Conservation (phyloP, 1,140 invertebrate species). For the Glossosoma conforme region DNA sequence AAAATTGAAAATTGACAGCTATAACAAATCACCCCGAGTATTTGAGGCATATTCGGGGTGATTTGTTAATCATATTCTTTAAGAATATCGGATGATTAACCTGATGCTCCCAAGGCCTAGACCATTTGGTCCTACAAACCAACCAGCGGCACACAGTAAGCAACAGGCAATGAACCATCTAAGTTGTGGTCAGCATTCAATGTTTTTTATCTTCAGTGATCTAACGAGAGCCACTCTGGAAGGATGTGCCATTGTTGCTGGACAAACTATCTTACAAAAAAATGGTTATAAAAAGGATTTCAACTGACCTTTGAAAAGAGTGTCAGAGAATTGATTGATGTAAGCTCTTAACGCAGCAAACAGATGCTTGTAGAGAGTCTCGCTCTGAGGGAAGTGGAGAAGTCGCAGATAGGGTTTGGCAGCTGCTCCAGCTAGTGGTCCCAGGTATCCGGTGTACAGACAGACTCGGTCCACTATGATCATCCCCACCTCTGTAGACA, state of each 20-base stretch:
- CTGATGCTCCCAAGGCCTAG: no score
- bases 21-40: no score
- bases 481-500: constrained; percentile 86
- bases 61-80: not conserved
- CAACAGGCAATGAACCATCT: no score
- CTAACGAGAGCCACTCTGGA: no score
- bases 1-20: no score
- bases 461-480: constrained; percentile 81
- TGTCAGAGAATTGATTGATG: constrained; percentile 83
- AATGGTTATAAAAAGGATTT: constrained; percentile 11
- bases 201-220: no score
- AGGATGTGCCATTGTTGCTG: no score
- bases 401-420: constrained; percentile 78
- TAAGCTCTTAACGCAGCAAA: constrained; percentile 87
- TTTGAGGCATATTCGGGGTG: no score
- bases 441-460: constrained; percentile 76
- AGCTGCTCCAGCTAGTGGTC: constrained; percentile 69
- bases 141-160: no score
- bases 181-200: no score
- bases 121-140: no score
- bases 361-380: constrained; percentile 81
- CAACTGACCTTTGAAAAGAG: constrained; percentile 70
- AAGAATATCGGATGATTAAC: not conserved
- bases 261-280: no score
- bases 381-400: constrained; percentile 84